phyloP scores from a whole-genome alignment of 2,888 invertebrate species.

The Diplolepis rosae region DNA sequence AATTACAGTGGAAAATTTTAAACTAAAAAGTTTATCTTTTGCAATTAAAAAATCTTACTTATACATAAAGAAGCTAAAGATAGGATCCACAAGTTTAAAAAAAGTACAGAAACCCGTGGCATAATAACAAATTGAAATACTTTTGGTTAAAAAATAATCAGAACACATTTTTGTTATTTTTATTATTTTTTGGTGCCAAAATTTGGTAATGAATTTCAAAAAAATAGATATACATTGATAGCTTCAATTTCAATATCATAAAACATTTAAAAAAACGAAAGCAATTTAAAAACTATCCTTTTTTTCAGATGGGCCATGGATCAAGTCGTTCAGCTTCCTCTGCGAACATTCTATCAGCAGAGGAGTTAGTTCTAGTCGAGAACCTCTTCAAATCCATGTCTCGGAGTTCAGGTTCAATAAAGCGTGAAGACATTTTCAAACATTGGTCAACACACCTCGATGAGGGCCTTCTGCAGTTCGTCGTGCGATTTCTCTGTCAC shows the following conservation, averaged over 20 bases:
- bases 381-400: constrained; percentile 72
- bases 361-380: constrained; percentile 68
- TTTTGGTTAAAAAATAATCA: not conserved
- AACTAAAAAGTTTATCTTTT: not conserved
- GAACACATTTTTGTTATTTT: not conserved
- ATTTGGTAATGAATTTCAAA: not conserved
- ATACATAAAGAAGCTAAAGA: not conserved
- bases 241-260: no score
- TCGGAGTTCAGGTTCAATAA: constrained; percentile 71
- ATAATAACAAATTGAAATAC: not conserved
- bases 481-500: constrained; percentile 68
- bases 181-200: not conserved
- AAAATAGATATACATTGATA: not conserved
- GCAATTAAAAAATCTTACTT: not conserved
- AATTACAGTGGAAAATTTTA: no score
- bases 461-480: constrained; percentile 66
- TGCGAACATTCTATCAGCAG: constrained; percentile 68
- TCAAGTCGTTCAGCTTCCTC: constrained; percentile 68
- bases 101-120: not conserved
- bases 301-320: constrained; percentile 71
- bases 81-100: constrained; percentile 2
- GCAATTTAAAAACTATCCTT: not conserved
- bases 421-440: constrained; percentile 71
- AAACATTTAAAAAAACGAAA: no score
- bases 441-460: constrained; percentile 71